Conservation (phyloP, 2,797 vertebrate genomes). For the Phalloptychus januarius region DNA sequence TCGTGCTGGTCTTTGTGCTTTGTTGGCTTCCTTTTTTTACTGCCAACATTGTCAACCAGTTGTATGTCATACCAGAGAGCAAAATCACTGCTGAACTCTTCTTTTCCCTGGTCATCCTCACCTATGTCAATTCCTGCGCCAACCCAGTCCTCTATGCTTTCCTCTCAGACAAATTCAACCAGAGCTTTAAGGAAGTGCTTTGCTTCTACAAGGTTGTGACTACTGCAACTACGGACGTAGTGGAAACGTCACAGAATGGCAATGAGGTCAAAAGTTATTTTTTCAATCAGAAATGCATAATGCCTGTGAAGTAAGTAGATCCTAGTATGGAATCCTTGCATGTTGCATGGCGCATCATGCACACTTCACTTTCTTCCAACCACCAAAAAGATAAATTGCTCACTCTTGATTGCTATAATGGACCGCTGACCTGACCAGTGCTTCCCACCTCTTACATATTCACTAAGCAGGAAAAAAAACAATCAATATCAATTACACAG, state of each 20-base stretch:
- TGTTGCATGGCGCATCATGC: too few relatives aligned
- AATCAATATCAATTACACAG: background rate
- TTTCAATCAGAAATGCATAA: background rate
- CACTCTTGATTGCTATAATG: background rate
- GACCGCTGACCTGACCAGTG: too few relatives aligned
- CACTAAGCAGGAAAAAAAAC: background rate
- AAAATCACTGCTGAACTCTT: constrained; percentile 80
- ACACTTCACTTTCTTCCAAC: too few relatives aligned
- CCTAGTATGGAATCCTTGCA: background rate
- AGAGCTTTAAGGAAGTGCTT: constrained; percentile 82
- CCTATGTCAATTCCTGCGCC: constrained; percentile 95
- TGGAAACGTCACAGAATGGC: constrained; percentile 19
- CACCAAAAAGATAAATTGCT: background rate
- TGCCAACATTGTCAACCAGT: constrained; percentile 90
- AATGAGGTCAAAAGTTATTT: constrained; percentile 36
- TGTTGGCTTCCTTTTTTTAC: constrained; percentile 96
- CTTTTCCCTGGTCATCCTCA: constrained; percentile 89
- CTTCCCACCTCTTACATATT: too few relatives aligned
- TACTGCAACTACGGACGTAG: constrained; percentile 19
- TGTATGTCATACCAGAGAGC: constrained; percentile 86
- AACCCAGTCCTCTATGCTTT: constrained; percentile 93
- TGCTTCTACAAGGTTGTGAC: constrained; percentile 75
- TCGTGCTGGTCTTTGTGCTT: constrained; percentile 90
- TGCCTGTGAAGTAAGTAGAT: background rate
- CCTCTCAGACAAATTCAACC: constrained; percentile 93